Base-by-base conservation (phyloP, 1,140 invertebrate genomes). In the Diprion similis region DNA sequence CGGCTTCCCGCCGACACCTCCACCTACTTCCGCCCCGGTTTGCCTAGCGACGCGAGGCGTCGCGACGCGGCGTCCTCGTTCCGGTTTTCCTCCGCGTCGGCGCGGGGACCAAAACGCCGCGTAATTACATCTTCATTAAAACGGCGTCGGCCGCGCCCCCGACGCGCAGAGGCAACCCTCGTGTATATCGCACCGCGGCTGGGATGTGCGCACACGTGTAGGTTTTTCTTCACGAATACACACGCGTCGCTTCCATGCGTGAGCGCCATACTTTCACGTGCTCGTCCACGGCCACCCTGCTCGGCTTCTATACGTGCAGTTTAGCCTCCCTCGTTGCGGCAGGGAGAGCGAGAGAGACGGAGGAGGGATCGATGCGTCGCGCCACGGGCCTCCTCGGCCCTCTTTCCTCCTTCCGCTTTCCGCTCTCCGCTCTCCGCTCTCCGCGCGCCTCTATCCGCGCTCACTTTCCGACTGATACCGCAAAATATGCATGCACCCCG, bases 111-210 rank as follows among this genome's bases (percentile, higher is more conserved):
- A 81, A 85, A 85, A 83, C 81, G 82, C 79, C 76, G 75, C 79
- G 83, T 79, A 86, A 86, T 86, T 86, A 86, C 84, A 86, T 86
- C 84, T 88, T 86, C 85, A 87, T 88, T 88, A 88, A 84, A 83
- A 81, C 80, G 81, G 79, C 80, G 80, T 77, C 80, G 81, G 76
- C 78, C 75, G 72, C 77, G 78, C 78, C 51, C 69, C 18, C 70
- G 19, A n/a, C 17, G 17, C 46, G 46, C n/a, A 68, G 66, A 68
- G 59, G 51, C 73, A 46, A 46, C 46, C 11, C 68, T 68, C 47
- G 68, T 47, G 24, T 15, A 71, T 72, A 75, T n/a, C 64, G 66
- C 72, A 68, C 64, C 68, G 47, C 37, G 73, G 72, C 19, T 69
- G 46, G 66, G 70, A 66, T 71, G 72, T 71, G 66, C 68, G n/a